Evolutionary conservation across 2,888 invertebrate species (phyloP).

Genomic region (Cryptocheilus praepositus): DNA sequence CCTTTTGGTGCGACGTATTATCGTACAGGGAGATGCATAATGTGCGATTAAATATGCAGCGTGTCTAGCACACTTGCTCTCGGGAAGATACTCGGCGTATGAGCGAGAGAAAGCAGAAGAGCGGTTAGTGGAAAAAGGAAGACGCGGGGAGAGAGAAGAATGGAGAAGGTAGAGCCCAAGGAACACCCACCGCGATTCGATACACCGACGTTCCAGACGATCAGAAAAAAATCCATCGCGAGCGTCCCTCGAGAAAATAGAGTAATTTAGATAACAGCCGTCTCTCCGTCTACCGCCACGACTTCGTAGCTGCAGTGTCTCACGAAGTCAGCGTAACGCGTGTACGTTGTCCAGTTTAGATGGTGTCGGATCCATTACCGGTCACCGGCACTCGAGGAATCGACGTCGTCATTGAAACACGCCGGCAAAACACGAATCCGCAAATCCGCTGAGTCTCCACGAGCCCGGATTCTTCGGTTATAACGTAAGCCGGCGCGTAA

Average conservation of each 20-base stretch:
- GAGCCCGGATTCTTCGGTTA: too few relatives aligned
- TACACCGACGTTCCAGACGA: slow-evolving; percentile 46
- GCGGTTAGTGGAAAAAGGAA: slow-evolving; percentile 6
- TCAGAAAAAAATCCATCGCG: slow-evolving; percentile 47
- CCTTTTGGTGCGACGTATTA: too few relatives aligned
- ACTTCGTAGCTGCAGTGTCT: too few relatives aligned
- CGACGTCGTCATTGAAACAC: too few relatives aligned
- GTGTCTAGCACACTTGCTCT: slow-evolving; percentile 35
- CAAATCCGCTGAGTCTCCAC: too few relatives aligned
- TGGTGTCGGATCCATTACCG: too few relatives aligned
- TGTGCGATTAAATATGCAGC: slow-evolving; percentile 54
- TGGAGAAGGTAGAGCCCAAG: slow-evolving; percentile 33
- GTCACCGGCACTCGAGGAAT: too few relatives aligned
- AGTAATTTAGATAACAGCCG: slow-evolving; percentile 63
- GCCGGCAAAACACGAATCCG: too few relatives aligned
- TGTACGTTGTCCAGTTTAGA: too few relatives aligned
- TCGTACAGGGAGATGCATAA: slow-evolving; percentile 37
- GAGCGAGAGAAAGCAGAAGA: neutral
- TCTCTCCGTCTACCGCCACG: slow-evolving; percentile 7
- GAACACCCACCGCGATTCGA: slow-evolving; percentile 64
- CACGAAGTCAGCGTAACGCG: too few relatives aligned
- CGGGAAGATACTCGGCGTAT: neutral
- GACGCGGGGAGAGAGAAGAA: slow-evolving; percentile 15
- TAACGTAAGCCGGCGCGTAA: too few relatives aligned
- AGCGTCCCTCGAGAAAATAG: slow-evolving; percentile 55